Base-by-base conservation (phyloP, 2,797 vertebrate genomes). In the Valencia hispanica region DNA sequence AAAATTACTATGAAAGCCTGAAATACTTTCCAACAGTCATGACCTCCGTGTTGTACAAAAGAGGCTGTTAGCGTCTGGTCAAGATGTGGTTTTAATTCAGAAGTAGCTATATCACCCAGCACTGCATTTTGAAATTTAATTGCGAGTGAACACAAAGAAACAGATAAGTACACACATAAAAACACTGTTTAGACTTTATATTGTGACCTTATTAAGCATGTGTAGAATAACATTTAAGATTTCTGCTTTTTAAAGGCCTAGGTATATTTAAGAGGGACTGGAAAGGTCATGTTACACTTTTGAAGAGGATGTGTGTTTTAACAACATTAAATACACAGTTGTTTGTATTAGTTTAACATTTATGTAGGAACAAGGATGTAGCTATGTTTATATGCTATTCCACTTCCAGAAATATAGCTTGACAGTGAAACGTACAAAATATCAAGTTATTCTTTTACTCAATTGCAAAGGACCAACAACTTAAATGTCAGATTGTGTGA, bases 61-160 rank as follows among this genome's bases (percentile, higher is more conserved):
- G 59, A 81, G 57, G 50, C 5, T 9, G 25, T 66, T 65, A 0
- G 1, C 9, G 12, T 45, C 77, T 50, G 74, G 75, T 81, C 81
- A 72, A 82, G 41, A 68, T 70, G 71, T 73, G 14, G 53, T 79
- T 72, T 10, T 73, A 27, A 65, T 70, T 75, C 14, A 79, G 55
- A 84, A 73, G 66, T 10, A 6, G 6, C 22, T 10, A 30, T 20
- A 18, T 72, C 8, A n/a, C 20, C 32, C 27, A n/a, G 32, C 25
- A n/a, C 65, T 43, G 14, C 22, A 53, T 34, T 32, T 45, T 32
- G 2, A 59, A 47, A 73, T 20, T 43, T 20, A 22, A 22, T 47
- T 73, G 6, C 14, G 6, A 6, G 0, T 57, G 17, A 0, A 59
- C 20, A 34, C 17, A 20, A 41, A 39, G 34, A n/a, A 53, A 34